These are phyloP conservation scores for Cinara cedri DNA, from an alignment of 2,888 invertebrate genomes.

Conservation along the genomic window DNA sequence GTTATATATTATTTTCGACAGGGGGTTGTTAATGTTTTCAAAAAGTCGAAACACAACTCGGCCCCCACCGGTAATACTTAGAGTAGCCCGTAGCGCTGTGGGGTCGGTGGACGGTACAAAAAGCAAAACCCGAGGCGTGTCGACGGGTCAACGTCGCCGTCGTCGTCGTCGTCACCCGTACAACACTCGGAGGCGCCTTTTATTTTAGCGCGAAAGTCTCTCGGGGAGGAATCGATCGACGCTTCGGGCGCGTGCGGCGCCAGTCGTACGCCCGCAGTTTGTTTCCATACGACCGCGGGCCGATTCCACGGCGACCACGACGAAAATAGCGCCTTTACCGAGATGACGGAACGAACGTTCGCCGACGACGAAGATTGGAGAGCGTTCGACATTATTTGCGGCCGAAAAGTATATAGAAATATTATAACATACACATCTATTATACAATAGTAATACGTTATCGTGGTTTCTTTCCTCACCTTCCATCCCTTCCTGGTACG, in stretches of 20 bases:
- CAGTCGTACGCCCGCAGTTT: not conserved
- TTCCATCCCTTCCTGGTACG: not conserved
- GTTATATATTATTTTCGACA: no score
- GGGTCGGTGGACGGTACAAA: no score
- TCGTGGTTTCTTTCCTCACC: not conserved
- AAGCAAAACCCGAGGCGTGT: not conserved
- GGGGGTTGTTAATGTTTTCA: no score
- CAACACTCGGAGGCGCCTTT: no score
- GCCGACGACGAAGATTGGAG: slow-evolving; percentile 44
- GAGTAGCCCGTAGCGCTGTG: no score
- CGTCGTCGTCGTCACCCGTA: not conserved
- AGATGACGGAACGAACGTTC: not conserved
- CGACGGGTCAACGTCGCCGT: slow-evolving; percentile 12
- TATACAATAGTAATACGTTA: no score
- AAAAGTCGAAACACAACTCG: no score
- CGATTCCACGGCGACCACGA: not conserved
- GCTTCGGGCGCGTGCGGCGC: not conserved
- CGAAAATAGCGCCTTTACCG: no score
- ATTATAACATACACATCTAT: not conserved
- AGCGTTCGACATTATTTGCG: slow-evolving; percentile 46
- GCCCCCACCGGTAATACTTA: no score
- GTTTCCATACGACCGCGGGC: no score
- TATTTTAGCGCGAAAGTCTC: not conserved
- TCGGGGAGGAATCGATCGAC: not conserved
- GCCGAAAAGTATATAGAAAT: slow-evolving; percentile 24